Conservation (phyloP, 1,140 invertebrate genomes). For the Drosophila melanica region DNA sequence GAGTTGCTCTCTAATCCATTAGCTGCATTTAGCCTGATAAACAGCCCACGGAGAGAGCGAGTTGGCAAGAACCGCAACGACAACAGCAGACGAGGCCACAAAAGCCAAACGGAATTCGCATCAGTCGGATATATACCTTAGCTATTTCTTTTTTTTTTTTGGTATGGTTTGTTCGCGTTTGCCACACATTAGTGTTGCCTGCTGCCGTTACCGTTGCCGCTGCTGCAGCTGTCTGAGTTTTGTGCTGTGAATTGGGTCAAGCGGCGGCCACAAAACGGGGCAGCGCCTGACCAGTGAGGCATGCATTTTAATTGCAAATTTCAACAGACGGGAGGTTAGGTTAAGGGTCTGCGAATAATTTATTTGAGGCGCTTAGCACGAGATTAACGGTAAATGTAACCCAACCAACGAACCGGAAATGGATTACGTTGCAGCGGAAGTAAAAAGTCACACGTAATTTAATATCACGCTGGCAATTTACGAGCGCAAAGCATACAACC, state of each 20-base stretch:
- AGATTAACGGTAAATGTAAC: slow-evolving; percentile 78
- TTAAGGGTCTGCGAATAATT: slow-evolving; percentile 60
- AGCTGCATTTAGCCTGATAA: slow-evolving; percentile 64
- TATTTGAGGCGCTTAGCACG: slow-evolving; percentile 75
- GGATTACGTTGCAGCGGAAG: slow-evolving; percentile 77
- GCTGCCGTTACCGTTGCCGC: neutral
- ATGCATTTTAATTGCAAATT: slow-evolving; percentile 82
- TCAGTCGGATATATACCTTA: slow-evolving; percentile 26
- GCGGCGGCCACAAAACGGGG: slow-evolving; percentile 49
- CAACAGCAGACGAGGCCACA: slow-evolving; percentile 48
- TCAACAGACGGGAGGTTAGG: neutral
- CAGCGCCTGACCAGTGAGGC: slow-evolving; percentile 39
- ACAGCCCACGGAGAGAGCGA: slow-evolving; percentile 25
- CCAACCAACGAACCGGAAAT: slow-evolving; percentile 78
- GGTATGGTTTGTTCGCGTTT: slow-evolving; percentile 15
- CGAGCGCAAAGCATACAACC: slow-evolving; percentile 41
- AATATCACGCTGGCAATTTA: slow-evolving; percentile 78
- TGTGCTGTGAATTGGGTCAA: slow-evolving; percentile 65
- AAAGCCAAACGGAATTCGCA: slow-evolving; percentile 55
- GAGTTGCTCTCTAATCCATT: slow-evolving; percentile 54
- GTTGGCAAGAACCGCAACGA: slow-evolving; percentile 37
- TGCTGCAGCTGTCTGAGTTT: slow-evolving; percentile 35
- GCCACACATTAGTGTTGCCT: slow-evolving; percentile 66
- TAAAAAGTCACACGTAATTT: slow-evolving; percentile 81
- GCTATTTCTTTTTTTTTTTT: neutral